phyloP scores from a whole-genome alignment of 2,888 invertebrate genomes.

The Melanotus villosus region DNA sequence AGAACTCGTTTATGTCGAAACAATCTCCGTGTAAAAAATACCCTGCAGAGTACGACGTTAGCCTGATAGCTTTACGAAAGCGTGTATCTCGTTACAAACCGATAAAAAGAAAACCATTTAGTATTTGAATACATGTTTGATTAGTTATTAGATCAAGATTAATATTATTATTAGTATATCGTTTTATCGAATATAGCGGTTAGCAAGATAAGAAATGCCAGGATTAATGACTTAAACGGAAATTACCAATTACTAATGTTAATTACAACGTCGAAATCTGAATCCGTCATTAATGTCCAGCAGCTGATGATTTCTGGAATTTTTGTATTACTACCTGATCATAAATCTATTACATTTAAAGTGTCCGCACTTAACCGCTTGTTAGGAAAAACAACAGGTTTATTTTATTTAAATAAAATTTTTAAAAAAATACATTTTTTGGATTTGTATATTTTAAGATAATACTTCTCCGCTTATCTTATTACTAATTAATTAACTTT shows the following conservation, averaged over 20 bases:
- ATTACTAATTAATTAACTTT: too few species aligned
- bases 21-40: constrained; percentile 21
- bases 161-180: constrained; percentile 36
- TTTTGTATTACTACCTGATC: too few species aligned
- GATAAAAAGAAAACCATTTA: constrained; percentile 39
- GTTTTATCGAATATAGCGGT: constrained; percentile 30
- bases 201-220: constrained; percentile 26
- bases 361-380: too few species aligned
- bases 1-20: constrained; percentile 23
- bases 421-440: too few species aligned
- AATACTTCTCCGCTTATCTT: too few species aligned
- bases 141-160: constrained; percentile 41
- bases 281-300: background rate
- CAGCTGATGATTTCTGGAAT: too few species aligned
- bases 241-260: constrained; percentile 31
- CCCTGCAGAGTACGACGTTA: constrained; percentile 8
- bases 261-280: constrained; percentile 13
- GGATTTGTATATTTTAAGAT: too few species aligned
- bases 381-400: too few species aligned
- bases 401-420: too few species aligned
- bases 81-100: constrained; percentile 35
- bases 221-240: constrained; percentile 30
- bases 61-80: constrained; percentile 27
- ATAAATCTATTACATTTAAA: too few species aligned
- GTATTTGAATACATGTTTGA: constrained; percentile 40